These are phyloP conservation scores for Tenthredo amoena DNA, from an alignment of 2,888 invertebrate species.

Conservation along the genomic window DNA sequence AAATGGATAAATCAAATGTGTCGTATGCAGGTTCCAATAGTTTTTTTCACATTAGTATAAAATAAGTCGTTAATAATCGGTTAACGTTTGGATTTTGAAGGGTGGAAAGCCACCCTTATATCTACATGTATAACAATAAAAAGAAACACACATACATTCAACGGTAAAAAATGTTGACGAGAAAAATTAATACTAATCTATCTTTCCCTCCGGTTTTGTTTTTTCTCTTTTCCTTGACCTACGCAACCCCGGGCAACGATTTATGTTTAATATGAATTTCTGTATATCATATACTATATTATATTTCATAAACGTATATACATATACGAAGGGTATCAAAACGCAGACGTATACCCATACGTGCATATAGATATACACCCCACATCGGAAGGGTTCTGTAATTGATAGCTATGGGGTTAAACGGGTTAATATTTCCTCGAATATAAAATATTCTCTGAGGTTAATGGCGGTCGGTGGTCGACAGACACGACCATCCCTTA, in stretches of 20 bases:
- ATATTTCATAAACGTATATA: neutral
- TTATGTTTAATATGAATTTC: slow-evolving; percentile 1
- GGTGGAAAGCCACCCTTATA: neutral
- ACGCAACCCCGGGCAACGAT: neutral
- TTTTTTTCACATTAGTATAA: no score
- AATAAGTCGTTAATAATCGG: no score
- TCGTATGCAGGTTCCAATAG: no score
- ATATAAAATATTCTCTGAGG: slow-evolving; percentile 32
- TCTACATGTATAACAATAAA: no score
- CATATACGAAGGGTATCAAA: no score
- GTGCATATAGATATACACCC: neutral
- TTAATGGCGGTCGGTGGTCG: slow-evolving; percentile 29
- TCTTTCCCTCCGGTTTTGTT: neutral
- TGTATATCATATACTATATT: neutral
- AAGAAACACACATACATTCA: neutral
- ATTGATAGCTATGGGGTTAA: slow-evolving; percentile 42
- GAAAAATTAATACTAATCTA: neutral
- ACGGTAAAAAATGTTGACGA: neutral
- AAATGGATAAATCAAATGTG: no score
- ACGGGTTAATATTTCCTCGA: slow-evolving; percentile 46
- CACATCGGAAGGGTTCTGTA: neutral
- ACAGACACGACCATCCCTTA: slow-evolving; percentile 18
- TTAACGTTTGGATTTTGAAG: no score
- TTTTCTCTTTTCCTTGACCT: neutral
- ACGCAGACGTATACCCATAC: neutral